Base-by-base conservation (phyloP, 2,888 invertebrate genomes). In the Drosophila paranaensis region DNA sequence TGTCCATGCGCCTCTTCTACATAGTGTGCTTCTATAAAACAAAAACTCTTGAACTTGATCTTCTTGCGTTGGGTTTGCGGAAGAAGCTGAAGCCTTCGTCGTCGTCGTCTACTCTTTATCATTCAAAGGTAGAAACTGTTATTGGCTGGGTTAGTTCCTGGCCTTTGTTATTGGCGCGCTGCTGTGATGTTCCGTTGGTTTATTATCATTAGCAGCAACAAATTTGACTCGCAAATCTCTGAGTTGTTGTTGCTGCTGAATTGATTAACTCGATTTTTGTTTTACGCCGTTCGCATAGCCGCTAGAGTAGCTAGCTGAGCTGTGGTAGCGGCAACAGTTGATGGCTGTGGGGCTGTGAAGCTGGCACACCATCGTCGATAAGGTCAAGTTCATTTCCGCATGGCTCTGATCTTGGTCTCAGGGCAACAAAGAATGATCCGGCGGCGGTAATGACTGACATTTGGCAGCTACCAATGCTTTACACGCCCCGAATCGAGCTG, bases 301-400 rank as follows among this genome's bases (percentile, higher is more conserved):
- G 71, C 71, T 53, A 27, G 27, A 27, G 27, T 27, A 66, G 42
- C 46, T 5, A 13, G n/a, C 27, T 46, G 1, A 57, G 67, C 51
- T 25, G 35, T 20, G 20, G 20, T 20, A 20, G n/a, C 46, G 20
- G 35, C 27, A 55, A 37, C 61, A 50, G 46, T 46, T 56, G 71
- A 61, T 39, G 53, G 71, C 65, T 72, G 67, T 64, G 71, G 46
- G 60, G 60, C 76, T 55, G 30, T 20, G 20, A 20, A 2, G 43
- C 33, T 33, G 33, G 33, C 30, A 8, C 67, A 40, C 40, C 20
- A 35, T 35, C 69, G 82, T 16, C 71, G 82, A 84, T 88, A 88
- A 81, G 89, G 87, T 87, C 87, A 87, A 87, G 87, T 87, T 87
- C 76, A 83, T 80, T 87, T 87, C 89, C 87, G 87, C 77, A 79